Conservation (phyloP, 1,140 invertebrate species). For the Brachionus koreanus region DNA sequence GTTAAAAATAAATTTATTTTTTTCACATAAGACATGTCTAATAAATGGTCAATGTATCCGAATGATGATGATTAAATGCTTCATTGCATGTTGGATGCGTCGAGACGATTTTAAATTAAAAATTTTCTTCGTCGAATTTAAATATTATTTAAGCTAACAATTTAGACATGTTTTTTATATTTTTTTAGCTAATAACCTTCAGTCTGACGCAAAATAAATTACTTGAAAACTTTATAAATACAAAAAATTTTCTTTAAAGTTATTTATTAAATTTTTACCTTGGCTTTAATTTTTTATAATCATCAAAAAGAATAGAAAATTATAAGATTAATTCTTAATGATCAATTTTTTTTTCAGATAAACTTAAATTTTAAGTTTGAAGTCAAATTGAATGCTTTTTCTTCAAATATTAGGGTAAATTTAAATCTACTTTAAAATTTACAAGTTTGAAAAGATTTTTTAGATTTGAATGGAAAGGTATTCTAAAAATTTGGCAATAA, state of each 20-base stretch:
- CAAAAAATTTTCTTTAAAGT: not conserved
- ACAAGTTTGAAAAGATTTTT: not conserved
- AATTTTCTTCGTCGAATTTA: slow-evolving; percentile 1
- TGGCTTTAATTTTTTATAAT: not conserved
- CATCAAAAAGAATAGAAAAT: not conserved
- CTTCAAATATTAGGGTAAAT: not conserved
- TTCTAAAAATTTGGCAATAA: slow-evolving; percentile 2
- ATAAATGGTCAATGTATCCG: not conserved
- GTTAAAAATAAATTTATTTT: not conserved
- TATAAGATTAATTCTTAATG: not conserved
- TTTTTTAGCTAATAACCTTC: not conserved
- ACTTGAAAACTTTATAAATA: not conserved
- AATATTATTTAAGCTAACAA: slow-evolving; percentile 39
- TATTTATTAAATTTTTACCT: too few relatives aligned
- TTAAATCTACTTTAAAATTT: not conserved
- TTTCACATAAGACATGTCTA: slow-evolving; percentile 19
- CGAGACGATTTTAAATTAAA: slow-evolving; percentile 38
- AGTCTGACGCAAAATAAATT: not conserved
- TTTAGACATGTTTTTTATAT: not conserved
- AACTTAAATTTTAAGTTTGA: not conserved
- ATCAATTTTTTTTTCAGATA: not conserved
- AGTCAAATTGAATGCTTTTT: not conserved
- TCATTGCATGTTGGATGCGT: slow-evolving; percentile 32
- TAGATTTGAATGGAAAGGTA: not conserved
- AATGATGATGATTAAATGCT: slow-evolving; percentile 37